Evolutionary conservation across 1,140 invertebrate species (phyloP), one percentile per base, ranked within the genome.

Genomic region (Heliconius melpomene): DNA sequence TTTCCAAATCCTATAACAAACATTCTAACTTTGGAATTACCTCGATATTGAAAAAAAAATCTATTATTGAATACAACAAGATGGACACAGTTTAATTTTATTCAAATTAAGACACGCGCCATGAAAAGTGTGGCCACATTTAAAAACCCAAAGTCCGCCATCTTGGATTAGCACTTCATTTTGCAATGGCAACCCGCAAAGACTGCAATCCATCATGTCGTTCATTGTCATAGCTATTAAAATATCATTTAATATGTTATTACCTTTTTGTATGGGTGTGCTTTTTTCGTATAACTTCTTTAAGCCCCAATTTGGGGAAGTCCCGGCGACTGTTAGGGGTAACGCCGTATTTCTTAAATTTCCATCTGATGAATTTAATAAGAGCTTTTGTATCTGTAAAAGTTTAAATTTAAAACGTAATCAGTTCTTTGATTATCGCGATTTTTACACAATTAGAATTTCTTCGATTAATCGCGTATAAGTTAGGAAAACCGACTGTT

Each of bases 61-160:
- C 13, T 72, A 70, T 80, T 74, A 83, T 76, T 86, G 57, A 84
- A 87, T 75, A 71, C 83, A 82, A 82, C 94, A 94, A 57, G 93
- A 87, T 0, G 94, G 93, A 74, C 94, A 95, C 26, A 95, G 76
- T 84, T 93, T 95, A n/a, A 95, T 85, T 87, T 93, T 91, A 80
- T 94, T 93, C 60, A 95, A 87, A 81, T 90, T 89, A 71, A 95
- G 89, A 84, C 94, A 95, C 0, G 93, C 87, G 0, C 93, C 94
- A 54, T 95, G 94, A 83, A 94, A 94, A 79, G 87, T 91, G 81
- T 95, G 93, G 52, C 94, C 94, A 83, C 94, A 95, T 79, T 92
- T 92, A 84, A 94, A 95, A 38, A 93, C 91, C 94, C 94, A 95
- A 7, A 95, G 72, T 7, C 94, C 93, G 83, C 93, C 94, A 89